Evolutionary conservation across 2,113 vertebrate species (phyloP), one percentile per base, ranked within the genome.

Genomic region (Macrotis lagotis): DNA sequence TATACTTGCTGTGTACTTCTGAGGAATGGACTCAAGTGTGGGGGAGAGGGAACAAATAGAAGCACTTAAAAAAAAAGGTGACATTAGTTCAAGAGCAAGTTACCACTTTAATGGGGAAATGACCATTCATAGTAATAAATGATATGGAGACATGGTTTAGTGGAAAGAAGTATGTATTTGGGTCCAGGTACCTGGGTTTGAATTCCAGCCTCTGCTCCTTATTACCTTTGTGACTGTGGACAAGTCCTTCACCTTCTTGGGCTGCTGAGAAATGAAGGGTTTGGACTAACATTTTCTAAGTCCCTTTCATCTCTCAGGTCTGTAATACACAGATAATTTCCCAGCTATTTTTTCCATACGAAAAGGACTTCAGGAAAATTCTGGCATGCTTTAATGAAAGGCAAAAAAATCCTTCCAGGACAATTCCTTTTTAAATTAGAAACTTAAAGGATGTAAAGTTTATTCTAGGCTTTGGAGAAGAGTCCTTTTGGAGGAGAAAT

Each of bases 361-460:
- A 94, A 10, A 44, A 7, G 26, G 51, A 11, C 55, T 94, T 95
- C 74, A 93, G 52, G 74, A 93, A 96, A 88, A 91, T 74, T 25
- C 49, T 52, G 93, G 74, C 55, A 22, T 2, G 6, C n/a, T 83
- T 83, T 83, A 83, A 83, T 83, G 37, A 83, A n/a, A 9, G 47
- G 25, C 47, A 66, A 31, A 48, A 90, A 91, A 93, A 55, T 3
- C 51, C 51, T 31, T n/a, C 19, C 37, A 6, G 44, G 44, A 22
- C 66, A 44, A 83, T 2, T 1, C 37, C 66, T 89, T 89, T 11
- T 49, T 89, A 88, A 89, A 37, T 49, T 89, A 93, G 89, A n/a
- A n/a, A 7, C 37, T 90, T 89, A 48, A 88, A 96, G 55, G 48
- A 92, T 90, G 51, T 8, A 93, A 28, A 25, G 1, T 25, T 9